phyloP scores from a whole-genome alignment of 2,797 vertebrate species.

The Mormyrops attenuatus region DNA sequence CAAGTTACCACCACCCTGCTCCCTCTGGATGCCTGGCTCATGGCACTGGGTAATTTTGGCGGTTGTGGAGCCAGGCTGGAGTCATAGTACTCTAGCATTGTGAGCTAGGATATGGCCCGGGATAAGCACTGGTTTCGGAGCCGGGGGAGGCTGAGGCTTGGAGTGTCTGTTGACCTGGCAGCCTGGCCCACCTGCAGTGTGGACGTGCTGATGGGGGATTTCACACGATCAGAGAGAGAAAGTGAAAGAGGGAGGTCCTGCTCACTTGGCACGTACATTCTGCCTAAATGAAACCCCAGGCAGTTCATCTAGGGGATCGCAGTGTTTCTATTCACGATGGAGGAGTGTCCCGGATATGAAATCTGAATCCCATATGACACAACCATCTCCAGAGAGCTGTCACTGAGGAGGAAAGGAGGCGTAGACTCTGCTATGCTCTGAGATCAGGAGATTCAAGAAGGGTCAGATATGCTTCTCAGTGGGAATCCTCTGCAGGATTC shows the following conservation, averaged over 20 bases:
- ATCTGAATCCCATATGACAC: background rate
- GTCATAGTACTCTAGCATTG: background rate
- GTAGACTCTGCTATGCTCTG: background rate
- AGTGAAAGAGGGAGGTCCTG: background rate
- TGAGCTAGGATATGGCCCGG: background rate
- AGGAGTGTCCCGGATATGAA: background rate
- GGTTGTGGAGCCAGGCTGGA: background rate
- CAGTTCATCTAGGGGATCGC: background rate
- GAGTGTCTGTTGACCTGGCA: slow-evolving; percentile 6
- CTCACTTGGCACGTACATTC: background rate
- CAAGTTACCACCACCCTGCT: background rate
- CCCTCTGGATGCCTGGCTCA: background rate
- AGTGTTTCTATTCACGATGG: background rate
- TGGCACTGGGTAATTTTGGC: background rate
- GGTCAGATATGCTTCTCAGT: background rate
- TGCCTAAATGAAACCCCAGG: background rate
- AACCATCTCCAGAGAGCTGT: background rate
- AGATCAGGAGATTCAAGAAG: background rate
- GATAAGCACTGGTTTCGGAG: background rate
- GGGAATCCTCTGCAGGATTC: background rate
- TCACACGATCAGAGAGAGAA: background rate
- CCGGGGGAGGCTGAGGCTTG: background rate
- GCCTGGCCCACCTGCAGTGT: background rate
- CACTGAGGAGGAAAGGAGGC: background rate
- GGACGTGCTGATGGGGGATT: slow-evolving; percentile 7